Evolutionary conservation across 2,113 vertebrate species (phyloP).

Genomic region (Rhea americana): DNA sequence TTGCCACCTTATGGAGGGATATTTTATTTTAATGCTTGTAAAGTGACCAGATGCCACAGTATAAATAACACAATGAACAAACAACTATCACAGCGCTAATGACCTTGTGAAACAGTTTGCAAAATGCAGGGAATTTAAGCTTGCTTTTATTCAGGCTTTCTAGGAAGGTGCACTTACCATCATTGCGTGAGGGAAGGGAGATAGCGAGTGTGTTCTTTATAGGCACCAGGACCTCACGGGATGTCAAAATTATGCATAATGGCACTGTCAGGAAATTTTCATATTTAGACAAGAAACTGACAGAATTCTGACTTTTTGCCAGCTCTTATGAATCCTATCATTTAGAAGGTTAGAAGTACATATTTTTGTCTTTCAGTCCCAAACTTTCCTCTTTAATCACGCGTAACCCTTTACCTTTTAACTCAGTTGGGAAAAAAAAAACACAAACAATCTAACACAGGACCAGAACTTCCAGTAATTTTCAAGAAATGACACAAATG

Average conservation of each 20-base stretch:
- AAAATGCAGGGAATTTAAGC: conserved; percentile 24
- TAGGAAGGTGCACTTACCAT: conserved; percentile 7
- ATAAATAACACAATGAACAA: conserved; percentile 31
- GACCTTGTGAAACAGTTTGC: conserved; percentile 42
- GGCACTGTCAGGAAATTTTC: conserved; percentile 30
- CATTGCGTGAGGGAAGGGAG: not conserved
- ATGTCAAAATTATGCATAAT: conserved; percentile 40
- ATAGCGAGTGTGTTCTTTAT: conserved; percentile 2
- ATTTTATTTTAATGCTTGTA: conserved; percentile 57
- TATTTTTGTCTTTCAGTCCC: not conserved
- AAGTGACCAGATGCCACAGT: not conserved
- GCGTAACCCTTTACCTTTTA: not conserved
- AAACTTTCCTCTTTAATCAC: not conserved
- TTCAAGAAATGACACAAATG: not conserved
- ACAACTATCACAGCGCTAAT: conserved; percentile 28
- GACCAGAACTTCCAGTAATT: not conserved
- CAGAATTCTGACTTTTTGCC: conserved; percentile 23
- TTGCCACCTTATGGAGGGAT: conserved; percentile 32
- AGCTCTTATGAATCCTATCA: not conserved
- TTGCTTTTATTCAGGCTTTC: not conserved
- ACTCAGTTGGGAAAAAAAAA: not conserved
- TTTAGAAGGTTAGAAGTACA: not conserved
- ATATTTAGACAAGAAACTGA: conserved; percentile 41
- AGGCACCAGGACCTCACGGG: conserved; percentile 1
- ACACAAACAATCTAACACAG: not conserved